These are phyloP conservation scores for Ceratotherium simum DNA, from an alignment of 2,113 vertebrate genomes.

Conservation along the genomic window DNA sequence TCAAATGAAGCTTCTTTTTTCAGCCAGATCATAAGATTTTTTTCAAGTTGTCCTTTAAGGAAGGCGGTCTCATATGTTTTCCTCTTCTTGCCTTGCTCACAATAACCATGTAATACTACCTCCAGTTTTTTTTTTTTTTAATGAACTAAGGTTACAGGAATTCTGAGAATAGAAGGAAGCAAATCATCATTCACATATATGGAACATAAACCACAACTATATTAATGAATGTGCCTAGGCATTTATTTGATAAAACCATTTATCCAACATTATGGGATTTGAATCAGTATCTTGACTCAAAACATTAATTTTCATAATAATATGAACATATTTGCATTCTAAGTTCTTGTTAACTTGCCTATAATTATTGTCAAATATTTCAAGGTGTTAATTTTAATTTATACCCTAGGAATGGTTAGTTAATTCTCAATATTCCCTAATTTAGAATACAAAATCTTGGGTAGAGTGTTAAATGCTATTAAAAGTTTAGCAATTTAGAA, in stretches of 20 bases:
- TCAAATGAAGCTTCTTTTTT: background rate
- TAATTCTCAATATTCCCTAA: background rate
- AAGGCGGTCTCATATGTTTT: background rate
- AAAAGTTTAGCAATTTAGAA: background rate
- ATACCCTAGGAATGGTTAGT: background rate
- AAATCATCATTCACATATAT: background rate
- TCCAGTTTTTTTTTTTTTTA: background rate
- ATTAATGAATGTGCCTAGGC: background rate
- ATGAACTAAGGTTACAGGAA: background rate
- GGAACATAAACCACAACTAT: background rate
- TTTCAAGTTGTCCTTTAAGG: background rate
- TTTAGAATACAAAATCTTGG: background rate
- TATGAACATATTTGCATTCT: conserved; percentile 25
- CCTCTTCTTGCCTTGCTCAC: background rate
- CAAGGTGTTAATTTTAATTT: conserved; percentile 16
- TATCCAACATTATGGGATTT: background rate
- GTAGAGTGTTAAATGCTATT: background rate
- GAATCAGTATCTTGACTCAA: background rate
- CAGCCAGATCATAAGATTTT: background rate
- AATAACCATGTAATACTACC: background rate
- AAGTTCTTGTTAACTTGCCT: conserved; percentile 29
- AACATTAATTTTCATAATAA: conserved; percentile 9
- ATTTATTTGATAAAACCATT: conserved; percentile 32
- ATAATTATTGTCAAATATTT: conserved; percentile 37
- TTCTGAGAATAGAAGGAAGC: background rate